Conservation (phyloP, 2,113 vertebrate species). For the Protobothrops flavoviridis region DNA sequence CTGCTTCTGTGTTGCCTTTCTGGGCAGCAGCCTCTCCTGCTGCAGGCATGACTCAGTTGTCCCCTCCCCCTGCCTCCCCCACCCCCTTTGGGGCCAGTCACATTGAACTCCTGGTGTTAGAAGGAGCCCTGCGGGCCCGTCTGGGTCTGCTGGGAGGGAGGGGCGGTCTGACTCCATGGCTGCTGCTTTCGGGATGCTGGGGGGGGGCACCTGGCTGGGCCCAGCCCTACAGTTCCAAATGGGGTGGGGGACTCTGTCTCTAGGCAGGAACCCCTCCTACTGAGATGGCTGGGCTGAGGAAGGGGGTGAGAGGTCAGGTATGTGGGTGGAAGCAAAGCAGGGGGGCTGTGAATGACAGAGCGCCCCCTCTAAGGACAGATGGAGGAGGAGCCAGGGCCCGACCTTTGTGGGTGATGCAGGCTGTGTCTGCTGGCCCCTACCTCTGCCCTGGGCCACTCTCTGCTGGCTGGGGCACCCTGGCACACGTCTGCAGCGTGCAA, state of each 20-base stretch:
- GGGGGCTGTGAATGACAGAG: background rate
- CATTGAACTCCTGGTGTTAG: background rate
- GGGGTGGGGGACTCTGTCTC: background rate
- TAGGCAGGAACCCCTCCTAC: background rate
- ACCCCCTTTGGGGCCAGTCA: background rate
- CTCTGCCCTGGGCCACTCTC: background rate
- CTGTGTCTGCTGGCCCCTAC: background rate
- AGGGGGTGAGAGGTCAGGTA: background rate
- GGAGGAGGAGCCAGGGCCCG: background rate
- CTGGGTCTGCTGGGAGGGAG: background rate
- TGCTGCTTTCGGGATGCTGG: background rate
- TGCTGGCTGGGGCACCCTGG: background rate
- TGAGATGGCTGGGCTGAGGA: background rate
- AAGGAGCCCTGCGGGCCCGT: no score
- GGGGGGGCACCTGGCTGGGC: background rate
- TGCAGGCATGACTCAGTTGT: background rate
- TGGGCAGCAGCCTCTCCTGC: background rate
- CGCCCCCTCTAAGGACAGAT: background rate
- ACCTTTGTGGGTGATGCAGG: background rate
- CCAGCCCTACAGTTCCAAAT: background rate
- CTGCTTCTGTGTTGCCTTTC: background rate
- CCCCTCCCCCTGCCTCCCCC: no score
- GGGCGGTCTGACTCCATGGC: background rate
- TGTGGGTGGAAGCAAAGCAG: background rate
- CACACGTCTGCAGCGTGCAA: background rate